Percentiles rank a stretch among this genome's conserved stretches.
phyloP scores from a whole-genome alignment of 1,140 invertebrate species.

The Manduca sexta region DNA sequence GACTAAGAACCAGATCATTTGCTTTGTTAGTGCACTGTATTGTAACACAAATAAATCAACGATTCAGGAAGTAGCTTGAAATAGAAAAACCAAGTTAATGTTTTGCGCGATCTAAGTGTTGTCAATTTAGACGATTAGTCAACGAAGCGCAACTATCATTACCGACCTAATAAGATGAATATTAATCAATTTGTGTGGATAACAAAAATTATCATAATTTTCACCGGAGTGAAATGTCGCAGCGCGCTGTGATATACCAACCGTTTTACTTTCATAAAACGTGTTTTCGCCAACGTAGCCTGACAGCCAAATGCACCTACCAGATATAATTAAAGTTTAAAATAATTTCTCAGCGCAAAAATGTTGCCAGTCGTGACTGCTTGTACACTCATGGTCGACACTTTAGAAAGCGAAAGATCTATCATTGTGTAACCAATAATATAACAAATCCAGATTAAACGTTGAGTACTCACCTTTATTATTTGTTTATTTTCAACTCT shows the following conservation, averaged over 20 bases:
- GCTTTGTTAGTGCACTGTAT: too few relatives aligned
- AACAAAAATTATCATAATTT: conserved; percentile 1
- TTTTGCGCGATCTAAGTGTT: too few relatives aligned
- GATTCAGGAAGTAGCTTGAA: too few relatives aligned
- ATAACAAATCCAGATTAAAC: conserved; percentile 27
- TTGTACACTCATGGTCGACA: conserved; percentile 62
- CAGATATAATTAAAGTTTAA: conserved; percentile 16
- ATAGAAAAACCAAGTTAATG: too few relatives aligned
- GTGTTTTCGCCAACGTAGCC: conserved; percentile 15
- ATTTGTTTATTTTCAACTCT: conserved; percentile 15
- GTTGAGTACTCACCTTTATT: conserved; percentile 29
- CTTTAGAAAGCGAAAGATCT: conserved; percentile 65
- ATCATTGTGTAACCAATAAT: conserved; percentile 44
- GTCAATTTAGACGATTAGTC: too few relatives aligned
- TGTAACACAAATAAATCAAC: too few relatives aligned
- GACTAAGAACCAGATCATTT: background rate
- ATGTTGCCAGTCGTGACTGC: conserved; percentile 49
- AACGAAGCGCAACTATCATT: conserved; percentile 1
- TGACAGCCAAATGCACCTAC: conserved; percentile 1
- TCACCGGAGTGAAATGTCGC: conserved; percentile 25
- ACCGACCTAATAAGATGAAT: background rate
- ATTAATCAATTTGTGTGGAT: background rate
- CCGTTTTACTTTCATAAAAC: conserved; percentile 36
- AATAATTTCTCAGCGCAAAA: conserved; percentile 28
- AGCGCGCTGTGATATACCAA: conserved; percentile 10